Base-by-base conservation (phyloP, 2,888 invertebrate genomes). In the Himalopsyche kuldschensis region DNA sequence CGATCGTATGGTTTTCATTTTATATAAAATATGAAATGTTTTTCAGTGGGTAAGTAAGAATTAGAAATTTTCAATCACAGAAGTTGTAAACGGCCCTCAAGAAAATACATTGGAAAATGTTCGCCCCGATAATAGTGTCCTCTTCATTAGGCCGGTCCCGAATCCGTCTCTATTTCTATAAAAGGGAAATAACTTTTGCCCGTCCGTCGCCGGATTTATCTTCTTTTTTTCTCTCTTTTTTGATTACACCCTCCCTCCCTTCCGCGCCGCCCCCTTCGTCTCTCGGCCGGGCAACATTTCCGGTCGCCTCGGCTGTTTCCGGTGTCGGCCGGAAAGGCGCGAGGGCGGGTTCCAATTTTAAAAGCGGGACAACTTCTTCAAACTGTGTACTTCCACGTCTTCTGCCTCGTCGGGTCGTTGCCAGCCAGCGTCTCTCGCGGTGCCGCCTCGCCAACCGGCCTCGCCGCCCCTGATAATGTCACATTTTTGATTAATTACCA, bases 291-390 rank as follows among this genome's bases (percentile, higher is more conserved):
- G 69, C 69, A 69, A 69, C 69, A 69, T 69, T 69, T 69, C 69
- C 69, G 69, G 69, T 30, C 69, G 69, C 69, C 69, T 69, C 69
- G 69, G 30, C 69, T 69, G 69, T 69, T 69, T 69, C 69, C 69
- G 69, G 69, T 69, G 69, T 69, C 69, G 69, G 69, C 69, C 69
- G 69, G 69, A 69, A 69, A 69, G 69, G 69, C 69, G 69, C 69
- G 69, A 69, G 69, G 69, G 69, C 69, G 69, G 69, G 69, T 69
- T 69, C 69, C 69, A 69, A 69, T 69, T 69, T 69, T 69, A 69
- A 69, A 69, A 69, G 69, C 69, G 69, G 69, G 69, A 69, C 69
- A 69, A 69, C 69, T 69, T 69, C 69, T 69, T 69, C 69, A 69
- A 69, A 69, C 69, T 69, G 27, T 69, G 69, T 69, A 69, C 69